phyloP scores from a whole-genome alignment of 2,888 invertebrate genomes.

The Tholera decimalis region DNA sequence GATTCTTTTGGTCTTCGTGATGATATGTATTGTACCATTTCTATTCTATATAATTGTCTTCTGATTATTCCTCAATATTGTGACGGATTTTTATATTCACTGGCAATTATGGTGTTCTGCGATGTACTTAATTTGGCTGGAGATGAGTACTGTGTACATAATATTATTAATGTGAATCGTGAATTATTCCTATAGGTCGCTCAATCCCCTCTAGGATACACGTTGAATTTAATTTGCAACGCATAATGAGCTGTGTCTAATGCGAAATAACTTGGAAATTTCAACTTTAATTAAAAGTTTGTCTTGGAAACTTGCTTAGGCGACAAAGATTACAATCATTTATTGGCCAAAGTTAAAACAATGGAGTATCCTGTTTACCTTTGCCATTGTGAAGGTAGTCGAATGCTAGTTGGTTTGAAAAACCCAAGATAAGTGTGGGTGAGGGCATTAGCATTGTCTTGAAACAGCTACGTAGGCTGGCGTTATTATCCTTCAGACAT shows the following conservation, averaged over 20 bases:
- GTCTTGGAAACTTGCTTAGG: constrained; percentile 42
- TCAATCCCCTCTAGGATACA: constrained; percentile 9
- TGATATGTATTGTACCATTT: too few species aligned
- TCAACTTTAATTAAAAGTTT: constrained; percentile 64
- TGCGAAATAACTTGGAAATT: constrained; percentile 45
- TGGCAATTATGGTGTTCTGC: neutral
- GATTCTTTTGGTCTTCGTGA: too few species aligned
- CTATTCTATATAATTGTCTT: too few species aligned
- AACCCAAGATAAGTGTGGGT: constrained; percentile 67
- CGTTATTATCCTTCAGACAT: constrained; percentile 64
- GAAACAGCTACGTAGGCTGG: constrained; percentile 59
- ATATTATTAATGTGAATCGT: constrained; percentile 16
- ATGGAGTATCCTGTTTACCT: constrained; percentile 65
- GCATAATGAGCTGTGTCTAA: constrained; percentile 40
- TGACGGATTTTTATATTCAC: constrained; percentile 12
- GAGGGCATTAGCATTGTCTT: constrained; percentile 68
- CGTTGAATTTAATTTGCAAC: constrained; percentile 25
- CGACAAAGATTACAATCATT: constrained; percentile 67
- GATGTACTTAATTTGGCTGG: constrained; percentile 8
- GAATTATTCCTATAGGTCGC: constrained; percentile 16
- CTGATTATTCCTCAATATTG: neutral
- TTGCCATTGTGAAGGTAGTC: constrained; percentile 62
- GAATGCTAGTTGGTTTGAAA: constrained; percentile 61
- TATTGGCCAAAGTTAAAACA: constrained; percentile 66
- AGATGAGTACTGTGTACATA: constrained; percentile 6